These are phyloP conservation scores for Mormyrus hasselquistii DNA, from an alignment of 2,797 vertebrate species.

Conservation along the genomic window DNA sequence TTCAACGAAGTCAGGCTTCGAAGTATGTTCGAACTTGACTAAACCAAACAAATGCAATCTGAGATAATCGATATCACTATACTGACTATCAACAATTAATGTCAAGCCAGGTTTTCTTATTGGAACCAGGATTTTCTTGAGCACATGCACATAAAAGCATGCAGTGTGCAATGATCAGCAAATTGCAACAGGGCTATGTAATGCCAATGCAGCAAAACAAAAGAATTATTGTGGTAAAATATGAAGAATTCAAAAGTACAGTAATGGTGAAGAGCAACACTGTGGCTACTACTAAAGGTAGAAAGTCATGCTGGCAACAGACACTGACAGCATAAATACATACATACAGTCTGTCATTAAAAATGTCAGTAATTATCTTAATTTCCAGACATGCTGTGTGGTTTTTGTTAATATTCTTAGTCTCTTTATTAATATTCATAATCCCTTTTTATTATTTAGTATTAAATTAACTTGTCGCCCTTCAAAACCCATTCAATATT, in stretches of 20 bases:
- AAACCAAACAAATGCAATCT: neutral
- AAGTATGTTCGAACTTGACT: neutral
- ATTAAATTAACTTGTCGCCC: neutral
- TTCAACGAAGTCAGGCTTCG: neutral
- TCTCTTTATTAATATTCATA: neutral
- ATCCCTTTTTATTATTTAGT: neutral
- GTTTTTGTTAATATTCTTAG: neutral
- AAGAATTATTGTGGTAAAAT: neutral
- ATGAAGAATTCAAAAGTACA: neutral
- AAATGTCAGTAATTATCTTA: neutral
- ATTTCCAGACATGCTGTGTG: neutral
- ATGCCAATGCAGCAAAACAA: neutral
- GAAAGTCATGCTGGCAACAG: neutral
- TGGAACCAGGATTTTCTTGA: neutral
- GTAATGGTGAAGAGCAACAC: neutral
- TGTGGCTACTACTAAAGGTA: neutral
- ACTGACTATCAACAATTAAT: neutral
- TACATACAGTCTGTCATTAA: neutral
- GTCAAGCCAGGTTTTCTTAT: neutral
- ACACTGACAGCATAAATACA: neutral
- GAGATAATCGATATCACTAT: neutral
- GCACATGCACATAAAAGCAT: neutral
- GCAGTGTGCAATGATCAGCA: neutral
- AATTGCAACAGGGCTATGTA: neutral
- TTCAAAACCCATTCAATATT: neutral